phyloP scores from a whole-genome alignment of 1,140 invertebrate species.

The Scaptomyza montana region DNA sequence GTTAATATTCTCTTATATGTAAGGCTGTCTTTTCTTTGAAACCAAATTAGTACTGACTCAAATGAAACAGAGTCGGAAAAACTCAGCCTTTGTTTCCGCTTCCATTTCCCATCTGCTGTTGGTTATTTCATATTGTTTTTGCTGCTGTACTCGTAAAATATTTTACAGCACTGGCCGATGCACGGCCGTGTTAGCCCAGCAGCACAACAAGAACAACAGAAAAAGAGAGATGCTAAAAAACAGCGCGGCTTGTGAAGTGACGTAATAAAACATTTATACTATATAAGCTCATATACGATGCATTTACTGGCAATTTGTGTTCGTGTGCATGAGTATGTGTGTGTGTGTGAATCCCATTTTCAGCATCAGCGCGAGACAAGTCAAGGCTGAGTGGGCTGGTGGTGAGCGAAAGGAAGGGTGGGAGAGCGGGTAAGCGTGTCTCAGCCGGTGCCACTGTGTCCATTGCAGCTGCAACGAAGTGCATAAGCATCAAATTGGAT shows the following conservation, averaged over 20 bases:
- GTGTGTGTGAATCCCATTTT: constrained; percentile 28
- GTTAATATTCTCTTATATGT: background rate
- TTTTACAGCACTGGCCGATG: constrained; percentile 2
- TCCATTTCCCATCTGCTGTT: constrained; percentile 2
- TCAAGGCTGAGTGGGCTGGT: constrained; percentile 17
- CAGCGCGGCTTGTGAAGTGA: constrained; percentile 41
- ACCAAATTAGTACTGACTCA: background rate
- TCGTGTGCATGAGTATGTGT: background rate
- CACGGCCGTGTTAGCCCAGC: background rate
- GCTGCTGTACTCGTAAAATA: background rate
- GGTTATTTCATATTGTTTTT: background rate
- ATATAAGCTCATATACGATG: constrained; percentile 6
- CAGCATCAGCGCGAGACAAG: constrained; percentile 42
- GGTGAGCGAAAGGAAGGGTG: background rate
- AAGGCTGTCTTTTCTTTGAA: background rate
- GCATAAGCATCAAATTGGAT: constrained; percentile 53
- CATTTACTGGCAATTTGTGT: background rate
- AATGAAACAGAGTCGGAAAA: background rate
- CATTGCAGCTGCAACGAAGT: constrained; percentile 46
- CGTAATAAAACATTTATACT: constrained; percentile 32
- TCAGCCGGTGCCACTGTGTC: constrained; percentile 4
- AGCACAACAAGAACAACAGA: too few species aligned
- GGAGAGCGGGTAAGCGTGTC: background rate
- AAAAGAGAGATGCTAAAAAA: constrained; percentile 7
- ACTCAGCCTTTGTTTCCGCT: background rate